Conservation (phyloP, 2,888 invertebrate species). For the Cataglyphis albicans region DNA sequence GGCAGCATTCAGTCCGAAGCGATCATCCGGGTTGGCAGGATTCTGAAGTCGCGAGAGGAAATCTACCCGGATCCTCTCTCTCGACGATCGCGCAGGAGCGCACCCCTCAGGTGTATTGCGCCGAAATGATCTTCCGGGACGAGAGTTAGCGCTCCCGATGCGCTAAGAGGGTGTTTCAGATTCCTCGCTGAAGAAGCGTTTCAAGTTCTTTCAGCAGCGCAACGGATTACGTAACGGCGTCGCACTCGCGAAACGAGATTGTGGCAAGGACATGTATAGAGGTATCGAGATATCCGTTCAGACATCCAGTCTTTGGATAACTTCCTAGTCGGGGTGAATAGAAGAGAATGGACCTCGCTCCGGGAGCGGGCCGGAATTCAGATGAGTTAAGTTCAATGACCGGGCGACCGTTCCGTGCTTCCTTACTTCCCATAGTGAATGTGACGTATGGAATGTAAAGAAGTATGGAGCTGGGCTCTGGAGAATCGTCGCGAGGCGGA, state of each 20-base stretch:
- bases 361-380: not conserved
- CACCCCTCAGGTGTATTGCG: not conserved
- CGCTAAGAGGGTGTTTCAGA: conserved; percentile 12
- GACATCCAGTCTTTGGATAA: not conserved
- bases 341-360: not conserved
- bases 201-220: conserved; percentile 25
- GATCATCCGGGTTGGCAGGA: conserved; percentile 77
- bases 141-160: not conserved
- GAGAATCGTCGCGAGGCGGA: conserved; percentile 69
- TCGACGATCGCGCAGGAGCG: not conserved
- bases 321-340: not conserved
- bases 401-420: conserved; percentile 95
- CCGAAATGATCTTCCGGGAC: not conserved
- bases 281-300: not conserved
- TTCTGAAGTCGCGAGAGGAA: conserved; percentile 51
- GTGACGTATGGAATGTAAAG: conserved; percentile 98
- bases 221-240: conserved; percentile 28
- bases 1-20: conserved; percentile 83
- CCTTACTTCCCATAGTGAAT: conserved; percentile 97
- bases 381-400: conserved; percentile 75
- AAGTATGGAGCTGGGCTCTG: conserved; percentile 93
- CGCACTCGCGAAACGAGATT: conserved; percentile 4
- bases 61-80: not conserved
- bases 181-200: conserved; percentile 32
- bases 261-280: conserved; percentile 20